Conservation (phyloP, 1,140 invertebrate genomes). For the Steinernema khuongi region DNA sequence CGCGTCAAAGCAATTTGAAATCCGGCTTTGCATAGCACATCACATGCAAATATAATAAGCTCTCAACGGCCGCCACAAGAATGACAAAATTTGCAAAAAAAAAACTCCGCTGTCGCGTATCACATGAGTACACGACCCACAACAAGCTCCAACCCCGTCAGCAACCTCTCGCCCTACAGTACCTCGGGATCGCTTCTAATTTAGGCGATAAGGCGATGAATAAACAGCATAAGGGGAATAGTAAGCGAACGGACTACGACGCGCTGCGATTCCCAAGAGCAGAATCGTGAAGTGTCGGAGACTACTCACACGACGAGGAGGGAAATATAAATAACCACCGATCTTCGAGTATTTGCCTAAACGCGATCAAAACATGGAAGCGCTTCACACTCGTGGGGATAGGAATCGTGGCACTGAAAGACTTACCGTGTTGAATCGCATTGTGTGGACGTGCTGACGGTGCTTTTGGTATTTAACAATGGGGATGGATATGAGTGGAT, state of each 20-base stretch:
- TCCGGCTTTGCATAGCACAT: slow-evolving; percentile 11
- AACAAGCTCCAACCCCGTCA: too few species aligned
- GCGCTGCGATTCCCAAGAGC: background rate
- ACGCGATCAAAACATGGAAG: background rate
- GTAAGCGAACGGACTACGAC: background rate
- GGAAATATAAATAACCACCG: background rate
- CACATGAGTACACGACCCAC: background rate
- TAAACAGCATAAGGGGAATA: too few species aligned
- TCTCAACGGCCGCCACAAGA: background rate
- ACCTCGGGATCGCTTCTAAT: too few species aligned
- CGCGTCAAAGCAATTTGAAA: slow-evolving; percentile 11
- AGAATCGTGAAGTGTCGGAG: background rate
- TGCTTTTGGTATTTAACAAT: background rate
- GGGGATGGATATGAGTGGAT: background rate
- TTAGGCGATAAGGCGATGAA: too few species aligned
- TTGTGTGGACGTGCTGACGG: background rate
- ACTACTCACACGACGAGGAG: background rate
- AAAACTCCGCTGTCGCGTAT: background rate
- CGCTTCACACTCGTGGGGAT: background rate
- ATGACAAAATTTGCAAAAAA: background rate
- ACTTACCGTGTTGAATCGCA: slow-evolving; percentile 10
- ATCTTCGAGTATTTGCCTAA: background rate
- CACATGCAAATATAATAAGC: slow-evolving; percentile 10
- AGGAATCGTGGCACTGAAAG: too few species aligned
- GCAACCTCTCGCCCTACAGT: too few species aligned